Evolutionary conservation across 2,113 vertebrate genomes (phyloP).

Genomic region (Saguinus imperator): DNA sequence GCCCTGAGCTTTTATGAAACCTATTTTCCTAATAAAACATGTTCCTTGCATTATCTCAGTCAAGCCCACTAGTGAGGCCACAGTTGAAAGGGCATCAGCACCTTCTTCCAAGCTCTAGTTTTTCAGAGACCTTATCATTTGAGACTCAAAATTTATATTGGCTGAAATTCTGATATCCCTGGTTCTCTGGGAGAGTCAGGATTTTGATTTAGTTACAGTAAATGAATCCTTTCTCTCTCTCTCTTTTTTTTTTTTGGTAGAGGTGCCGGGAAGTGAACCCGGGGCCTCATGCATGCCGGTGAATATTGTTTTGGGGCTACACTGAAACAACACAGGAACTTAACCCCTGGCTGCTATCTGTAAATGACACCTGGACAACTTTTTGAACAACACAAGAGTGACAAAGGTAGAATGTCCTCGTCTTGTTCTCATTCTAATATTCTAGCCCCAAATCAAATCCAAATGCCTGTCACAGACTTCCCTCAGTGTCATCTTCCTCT

Average conservation of each 20-base stretch:
- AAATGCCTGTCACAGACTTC: not conserved
- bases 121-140: slow-evolving; percentile 42
- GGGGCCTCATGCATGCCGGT: too few species aligned
- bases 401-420: not conserved
- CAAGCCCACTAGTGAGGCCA: slow-evolving; percentile 29
- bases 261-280: too few species aligned
- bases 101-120: slow-evolving; percentile 66
- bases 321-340: not conserved
- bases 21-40: slow-evolving; percentile 70
- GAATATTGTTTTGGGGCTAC: not conserved
- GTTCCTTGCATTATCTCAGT: slow-evolving; percentile 49
- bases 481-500: not conserved
- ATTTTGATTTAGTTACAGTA: slow-evolving; percentile 56
- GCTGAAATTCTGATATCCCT: slow-evolving; percentile 47
- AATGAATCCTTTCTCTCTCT: slow-evolving; percentile 51
- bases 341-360: not conserved
- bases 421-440: not conserved
- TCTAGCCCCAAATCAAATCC: not conserved
- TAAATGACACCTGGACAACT: not conserved
- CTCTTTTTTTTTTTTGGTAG: not conserved
- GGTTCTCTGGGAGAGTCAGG: not conserved
- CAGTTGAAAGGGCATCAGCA: slow-evolving; percentile 37
- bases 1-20: slow-evolving; percentile 52
- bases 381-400: not conserved
- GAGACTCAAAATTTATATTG: slow-evolving; percentile 14